Evolutionary conservation across 35 echinoderm and acorn worm genomes (phyloP).

Genomic region (Diadema setosum): DNA sequence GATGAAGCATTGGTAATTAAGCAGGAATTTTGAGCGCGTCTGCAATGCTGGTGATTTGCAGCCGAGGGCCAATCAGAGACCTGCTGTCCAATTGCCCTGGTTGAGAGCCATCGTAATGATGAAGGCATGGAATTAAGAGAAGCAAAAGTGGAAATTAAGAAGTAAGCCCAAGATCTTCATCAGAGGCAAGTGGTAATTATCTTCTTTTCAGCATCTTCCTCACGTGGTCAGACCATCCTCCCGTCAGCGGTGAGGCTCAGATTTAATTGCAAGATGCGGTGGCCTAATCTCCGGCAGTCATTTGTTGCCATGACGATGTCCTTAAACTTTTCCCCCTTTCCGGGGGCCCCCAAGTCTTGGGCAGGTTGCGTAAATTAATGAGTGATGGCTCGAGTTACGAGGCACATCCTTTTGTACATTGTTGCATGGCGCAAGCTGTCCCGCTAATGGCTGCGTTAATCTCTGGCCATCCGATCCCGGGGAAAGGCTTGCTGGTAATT

Average conservation of each 20-base stretch:
- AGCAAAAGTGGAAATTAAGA: constrained; percentile 1
- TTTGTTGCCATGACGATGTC: constrained; percentile 58
- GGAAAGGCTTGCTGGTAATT: constrained; percentile 17
- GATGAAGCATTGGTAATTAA: constrained; percentile 12
- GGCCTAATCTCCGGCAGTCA: constrained; percentile 53
- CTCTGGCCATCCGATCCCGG: constrained; percentile 13
- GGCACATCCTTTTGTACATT: constrained; percentile 34
- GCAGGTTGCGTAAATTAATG: constrained; percentile 54
- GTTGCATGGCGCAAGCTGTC: constrained; percentile 8
- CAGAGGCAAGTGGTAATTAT: constrained; percentile 28
- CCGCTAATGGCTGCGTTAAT: constrained; percentile 18
- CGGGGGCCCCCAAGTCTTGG: constrained; percentile 17
- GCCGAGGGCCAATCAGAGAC: neutral
- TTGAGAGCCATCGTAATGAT: neutral
- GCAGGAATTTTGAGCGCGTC: neutral
- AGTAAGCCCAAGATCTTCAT: neutral
- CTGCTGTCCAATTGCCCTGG: neutral
- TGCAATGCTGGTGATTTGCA: neutral
- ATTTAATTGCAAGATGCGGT: constrained; percentile 27
- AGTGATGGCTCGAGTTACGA: constrained; percentile 40
- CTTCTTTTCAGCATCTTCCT: neutral
- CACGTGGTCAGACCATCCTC: neutral
- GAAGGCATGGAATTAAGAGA: neutral
- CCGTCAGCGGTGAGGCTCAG: neutral
- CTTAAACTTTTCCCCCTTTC: constrained; percentile 49